phyloP scores from a whole-genome alignment of 2,888 invertebrate genomes.

The Bombylius discolor region DNA sequence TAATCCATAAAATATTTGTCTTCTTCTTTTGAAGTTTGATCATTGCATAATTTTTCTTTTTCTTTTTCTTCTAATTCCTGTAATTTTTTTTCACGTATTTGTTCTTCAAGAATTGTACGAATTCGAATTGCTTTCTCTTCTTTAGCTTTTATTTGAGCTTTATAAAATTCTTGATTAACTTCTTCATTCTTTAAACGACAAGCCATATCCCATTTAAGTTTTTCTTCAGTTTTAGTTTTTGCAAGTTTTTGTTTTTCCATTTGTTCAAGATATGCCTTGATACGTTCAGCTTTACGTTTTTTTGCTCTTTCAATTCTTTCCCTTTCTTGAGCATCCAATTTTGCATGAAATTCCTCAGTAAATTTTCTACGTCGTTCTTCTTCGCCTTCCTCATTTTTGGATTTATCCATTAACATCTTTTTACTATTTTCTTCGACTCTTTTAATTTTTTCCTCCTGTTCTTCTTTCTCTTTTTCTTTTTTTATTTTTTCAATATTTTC shows the following conservation, averaged over 20 bases:
- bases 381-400: conserved; percentile 36
- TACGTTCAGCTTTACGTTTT: conserved; percentile 23
- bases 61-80: conserved; percentile 11
- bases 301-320: conserved; percentile 24
- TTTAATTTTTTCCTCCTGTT: conserved; percentile 32
- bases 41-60: conserved; percentile 11
- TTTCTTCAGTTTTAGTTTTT: conserved; percentile 16
- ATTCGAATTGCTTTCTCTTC: conserved; percentile 14
- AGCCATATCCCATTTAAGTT: conserved; percentile 21
- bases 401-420: conserved; percentile 36
- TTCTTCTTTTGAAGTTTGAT: conserved; percentile 19
- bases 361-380: conserved; percentile 40
- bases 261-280: conserved; percentile 25
- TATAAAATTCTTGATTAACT: conserved; percentile 18
- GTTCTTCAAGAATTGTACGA: conserved; percentile 12
- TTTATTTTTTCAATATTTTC: conserved; percentile 34
- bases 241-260: conserved; percentile 19
- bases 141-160: conserved; percentile 21
- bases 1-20: conserved; percentile 28
- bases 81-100: conserved; percentile 18
- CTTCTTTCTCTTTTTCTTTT: conserved; percentile 31
- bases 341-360: conserved; percentile 35
- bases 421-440: conserved; percentile 39
- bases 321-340: conserved; percentile 30
- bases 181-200: conserved; percentile 26